Percentiles rank a stretch among this genome's conserved stretches.
Evolutionary conservation across 2,888 invertebrate species (phyloP).

Genomic region (Rapana venosa): DNA sequence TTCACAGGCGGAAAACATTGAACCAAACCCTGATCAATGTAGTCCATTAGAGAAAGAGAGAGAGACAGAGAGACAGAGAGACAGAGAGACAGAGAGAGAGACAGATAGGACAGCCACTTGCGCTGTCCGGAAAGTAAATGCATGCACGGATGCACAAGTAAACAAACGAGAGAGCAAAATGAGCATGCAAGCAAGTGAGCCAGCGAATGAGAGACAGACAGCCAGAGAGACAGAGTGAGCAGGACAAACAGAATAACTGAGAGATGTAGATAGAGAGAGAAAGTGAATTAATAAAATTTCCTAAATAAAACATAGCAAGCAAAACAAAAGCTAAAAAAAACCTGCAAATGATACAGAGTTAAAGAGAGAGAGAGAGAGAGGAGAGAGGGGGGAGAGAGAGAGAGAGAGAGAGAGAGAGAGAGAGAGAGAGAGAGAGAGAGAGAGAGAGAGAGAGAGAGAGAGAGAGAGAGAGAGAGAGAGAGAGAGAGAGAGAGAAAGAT

Average conservation of each 20-base stretch:
- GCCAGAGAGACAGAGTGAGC: not conserved
- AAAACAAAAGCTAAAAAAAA: not conserved
- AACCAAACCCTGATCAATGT: too few species aligned
- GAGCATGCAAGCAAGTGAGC: too few species aligned
- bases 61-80: slow-evolving; percentile 11
- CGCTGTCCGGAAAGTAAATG: too few species aligned
- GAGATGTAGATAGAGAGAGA: not conserved
- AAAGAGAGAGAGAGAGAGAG: too few species aligned
- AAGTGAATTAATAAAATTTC: not conserved
- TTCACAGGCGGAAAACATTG: too few species aligned
- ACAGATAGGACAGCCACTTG: too few species aligned
- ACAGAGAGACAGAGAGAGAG: not conserved
- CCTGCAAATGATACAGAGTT: not conserved
- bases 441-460: too few species aligned
- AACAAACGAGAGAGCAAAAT: too few species aligned
- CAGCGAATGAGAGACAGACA: not conserved
- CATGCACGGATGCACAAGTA: too few species aligned
- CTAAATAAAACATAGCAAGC: not conserved
- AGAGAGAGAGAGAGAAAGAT: not conserved
- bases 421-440: not conserved
- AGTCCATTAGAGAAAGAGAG: not conserved
- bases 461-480: not conserved
- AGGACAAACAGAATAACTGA: not conserved
- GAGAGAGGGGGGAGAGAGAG: too few species aligned
- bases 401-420: not conserved